These are phyloP conservation scores for Spodoptera frugiperda DNA, from an alignment of 1,140 invertebrate genomes.

Conservation along the genomic window DNA sequence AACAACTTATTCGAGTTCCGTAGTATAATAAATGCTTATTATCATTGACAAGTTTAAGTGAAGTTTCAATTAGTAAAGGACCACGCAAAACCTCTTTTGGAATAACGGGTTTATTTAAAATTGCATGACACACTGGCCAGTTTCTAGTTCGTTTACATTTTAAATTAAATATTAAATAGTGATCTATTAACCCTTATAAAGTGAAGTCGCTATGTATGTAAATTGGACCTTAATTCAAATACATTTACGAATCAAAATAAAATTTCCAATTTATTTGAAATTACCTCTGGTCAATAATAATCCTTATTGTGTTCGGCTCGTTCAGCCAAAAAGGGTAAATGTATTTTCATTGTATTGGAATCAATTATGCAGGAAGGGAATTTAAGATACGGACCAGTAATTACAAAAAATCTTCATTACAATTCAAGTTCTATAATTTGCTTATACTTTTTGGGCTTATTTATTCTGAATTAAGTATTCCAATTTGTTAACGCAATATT, in stretches of 20 bases:
- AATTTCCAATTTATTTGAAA: conserved; percentile 7
- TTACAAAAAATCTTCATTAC: background rate
- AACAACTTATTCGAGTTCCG: conserved; percentile 3
- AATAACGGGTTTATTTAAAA: background rate
- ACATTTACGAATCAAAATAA: background rate
- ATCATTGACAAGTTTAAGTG: background rate
- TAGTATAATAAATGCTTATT: background rate
- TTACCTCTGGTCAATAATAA: background rate
- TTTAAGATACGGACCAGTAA: conserved; percentile 8
- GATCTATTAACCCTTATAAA: no score
- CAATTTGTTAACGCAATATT: no score
- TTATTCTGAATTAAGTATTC: no score
- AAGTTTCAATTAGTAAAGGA: background rate
- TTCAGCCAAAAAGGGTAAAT: background rate
- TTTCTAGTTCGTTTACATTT: no score
- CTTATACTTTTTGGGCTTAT: no score
- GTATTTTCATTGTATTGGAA: background rate
- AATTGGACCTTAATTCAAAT: no score
- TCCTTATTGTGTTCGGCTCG: background rate
- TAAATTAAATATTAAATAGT: no score
- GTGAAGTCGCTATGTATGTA: no score
- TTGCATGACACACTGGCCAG: no score
- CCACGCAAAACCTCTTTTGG: background rate
- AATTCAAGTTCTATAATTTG: no score
- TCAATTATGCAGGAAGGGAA: conserved; percentile 26